Conservation (phyloP, 2,888 invertebrate species). For the Ophion obscuratus region DNA sequence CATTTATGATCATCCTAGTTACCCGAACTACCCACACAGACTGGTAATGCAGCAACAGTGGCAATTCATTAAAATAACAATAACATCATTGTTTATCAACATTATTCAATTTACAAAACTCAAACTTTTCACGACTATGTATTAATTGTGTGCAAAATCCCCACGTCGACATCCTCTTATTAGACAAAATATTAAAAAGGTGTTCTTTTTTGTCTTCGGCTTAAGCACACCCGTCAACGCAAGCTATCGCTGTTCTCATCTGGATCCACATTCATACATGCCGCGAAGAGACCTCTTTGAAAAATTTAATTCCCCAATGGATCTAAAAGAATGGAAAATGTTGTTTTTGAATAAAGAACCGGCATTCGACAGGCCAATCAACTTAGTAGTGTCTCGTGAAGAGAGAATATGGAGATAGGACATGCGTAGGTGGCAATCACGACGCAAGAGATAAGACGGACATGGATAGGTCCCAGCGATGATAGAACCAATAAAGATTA, state of each 20-base stretch:
- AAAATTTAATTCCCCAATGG: background rate
- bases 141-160: background rate
- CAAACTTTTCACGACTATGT: too few species aligned
- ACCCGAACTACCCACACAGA: too few species aligned
- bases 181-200: background rate
- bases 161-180: background rate
- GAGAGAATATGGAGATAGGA: background rate
- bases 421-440: conserved; percentile 54
- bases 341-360: background rate
- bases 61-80: too few species aligned
- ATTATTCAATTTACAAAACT: too few species aligned
- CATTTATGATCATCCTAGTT: too few species aligned
- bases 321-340: background rate
- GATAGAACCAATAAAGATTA: conserved; percentile 54
- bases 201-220: background rate
- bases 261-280: background rate
- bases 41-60: too few species aligned
- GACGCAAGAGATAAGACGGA: conserved; percentile 37
- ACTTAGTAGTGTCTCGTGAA: background rate
- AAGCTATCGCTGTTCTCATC: background rate
- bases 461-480: conserved; percentile 38
- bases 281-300: background rate
- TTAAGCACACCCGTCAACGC: background rate
- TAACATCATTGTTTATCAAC: too few species aligned
- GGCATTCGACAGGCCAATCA: background rate